Evolutionary conservation across 1,140 invertebrate species (phyloP).

Genomic region (Subanguina moxae): DNA sequence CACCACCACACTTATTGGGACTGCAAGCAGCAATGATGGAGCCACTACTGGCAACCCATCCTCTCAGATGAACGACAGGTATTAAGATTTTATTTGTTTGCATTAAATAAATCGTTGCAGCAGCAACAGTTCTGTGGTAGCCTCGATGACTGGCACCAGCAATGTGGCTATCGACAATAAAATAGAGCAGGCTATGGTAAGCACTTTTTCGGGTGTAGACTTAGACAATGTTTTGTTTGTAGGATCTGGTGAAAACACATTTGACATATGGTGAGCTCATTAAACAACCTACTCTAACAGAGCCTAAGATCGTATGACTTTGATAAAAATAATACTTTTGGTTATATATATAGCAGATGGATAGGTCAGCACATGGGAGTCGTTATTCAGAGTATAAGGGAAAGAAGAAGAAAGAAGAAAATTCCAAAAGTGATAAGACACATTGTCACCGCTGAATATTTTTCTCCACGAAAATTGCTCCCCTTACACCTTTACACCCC

Average conservation of each 20-base stretch:
- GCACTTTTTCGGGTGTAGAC: constrained; percentile 7
- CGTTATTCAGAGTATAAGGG: no score
- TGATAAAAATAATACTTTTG: no score
- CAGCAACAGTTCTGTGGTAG: not conserved
- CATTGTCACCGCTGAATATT: no score
- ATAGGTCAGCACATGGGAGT: no score
- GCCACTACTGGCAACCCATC: not conserved
- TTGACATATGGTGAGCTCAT: constrained; percentile 42
- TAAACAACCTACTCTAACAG: no score
- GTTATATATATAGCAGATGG: no score
- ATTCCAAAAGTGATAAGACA: no score
- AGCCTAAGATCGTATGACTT: no score
- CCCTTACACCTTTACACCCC: no score
- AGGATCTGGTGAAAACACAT: constrained; percentile 60
- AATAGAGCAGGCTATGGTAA: constrained; percentile 37
- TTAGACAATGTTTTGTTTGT: constrained; percentile 20
- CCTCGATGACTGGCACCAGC: constrained; percentile 6
- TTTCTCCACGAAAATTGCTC: no score
- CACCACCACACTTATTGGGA: not conserved
- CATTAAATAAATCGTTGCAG: not conserved
- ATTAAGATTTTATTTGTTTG: not conserved
- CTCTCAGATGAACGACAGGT: not conserved
- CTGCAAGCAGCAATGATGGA: no score
- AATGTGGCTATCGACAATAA: constrained; percentile 30
- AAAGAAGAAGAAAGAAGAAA: no score